phyloP scores from a whole-genome alignment of 2,888 invertebrate species.

The Diarsia brunnea region DNA sequence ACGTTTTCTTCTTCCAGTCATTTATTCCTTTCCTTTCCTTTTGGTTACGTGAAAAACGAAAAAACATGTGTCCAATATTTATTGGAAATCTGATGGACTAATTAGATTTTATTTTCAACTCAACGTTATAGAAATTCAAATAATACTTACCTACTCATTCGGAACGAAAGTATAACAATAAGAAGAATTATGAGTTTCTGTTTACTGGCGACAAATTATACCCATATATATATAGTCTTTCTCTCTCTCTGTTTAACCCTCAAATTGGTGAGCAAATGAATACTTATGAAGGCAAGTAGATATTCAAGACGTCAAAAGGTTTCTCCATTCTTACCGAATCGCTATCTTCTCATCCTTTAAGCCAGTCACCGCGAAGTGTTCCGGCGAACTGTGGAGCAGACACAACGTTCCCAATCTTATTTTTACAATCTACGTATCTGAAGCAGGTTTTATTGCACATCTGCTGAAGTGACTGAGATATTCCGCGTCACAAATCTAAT shows the following conservation, averaged over 20 bases:
- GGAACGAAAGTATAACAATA: no score
- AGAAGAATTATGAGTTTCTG: no score
- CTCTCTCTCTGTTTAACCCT: background rate
- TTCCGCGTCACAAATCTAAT: conserved; percentile 38
- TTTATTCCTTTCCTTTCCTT: no score
- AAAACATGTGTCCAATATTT: no score
- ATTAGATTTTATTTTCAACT: no score
- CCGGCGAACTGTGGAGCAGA: conserved; percentile 74
- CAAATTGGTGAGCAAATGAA: background rate
- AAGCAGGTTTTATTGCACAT: conserved; percentile 75
- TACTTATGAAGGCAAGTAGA: background rate
- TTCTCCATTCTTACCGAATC: conserved; percentile 8
- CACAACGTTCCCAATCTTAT: conserved; percentile 81
- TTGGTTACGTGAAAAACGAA: no score
- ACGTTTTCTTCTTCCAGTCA: no score
- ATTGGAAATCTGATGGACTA: no score
- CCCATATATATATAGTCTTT: no score
- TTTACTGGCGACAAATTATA: no score
- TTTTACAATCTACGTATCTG: conserved; percentile 82
- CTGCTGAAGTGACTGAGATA: conserved; percentile 51
- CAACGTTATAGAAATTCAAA: no score
- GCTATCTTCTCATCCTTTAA: conserved; percentile 47
- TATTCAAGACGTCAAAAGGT: background rate
- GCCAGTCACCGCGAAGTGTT: conserved; percentile 71
- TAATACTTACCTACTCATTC: no score